A percentile compares a stretch with the other conserved stretches of the same genome.
Conservation (phyloP, 1,140 invertebrate genomes). For the Lethrus apterus region DNA sequence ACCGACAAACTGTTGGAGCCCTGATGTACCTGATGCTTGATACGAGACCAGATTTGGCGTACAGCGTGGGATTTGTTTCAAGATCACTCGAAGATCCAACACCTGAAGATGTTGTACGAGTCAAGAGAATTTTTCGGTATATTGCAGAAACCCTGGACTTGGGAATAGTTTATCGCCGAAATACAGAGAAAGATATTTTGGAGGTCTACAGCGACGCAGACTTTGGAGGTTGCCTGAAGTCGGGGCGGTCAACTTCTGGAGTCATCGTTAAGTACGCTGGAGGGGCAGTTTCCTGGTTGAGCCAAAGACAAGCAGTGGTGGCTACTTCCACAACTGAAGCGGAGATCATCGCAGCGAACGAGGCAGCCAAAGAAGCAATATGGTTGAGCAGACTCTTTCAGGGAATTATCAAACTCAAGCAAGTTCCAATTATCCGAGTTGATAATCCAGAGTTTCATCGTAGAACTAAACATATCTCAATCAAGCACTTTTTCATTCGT, state of each 20-base stretch:
- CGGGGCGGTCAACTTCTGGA: not conserved
- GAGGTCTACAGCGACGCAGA: conserved; percentile 38
- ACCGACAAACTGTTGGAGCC: too few relatives aligned
- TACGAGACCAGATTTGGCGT: conserved; percentile 39
- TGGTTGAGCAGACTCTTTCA: conserved; percentile 33
- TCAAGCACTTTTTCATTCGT: conserved; percentile 37
- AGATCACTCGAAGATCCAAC: conserved; percentile 38
- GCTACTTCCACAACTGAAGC: conserved; percentile 41
- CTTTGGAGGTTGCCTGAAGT: conserved; percentile 33
- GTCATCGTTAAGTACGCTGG: conserved; percentile 8
- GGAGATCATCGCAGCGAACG: conserved; percentile 41
- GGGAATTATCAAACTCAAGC: conserved; percentile 19
- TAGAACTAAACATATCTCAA: conserved; percentile 40
- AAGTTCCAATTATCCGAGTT: conserved; percentile 20
- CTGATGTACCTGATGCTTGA: too few relatives aligned
- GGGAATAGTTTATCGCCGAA: conserved; percentile 28
- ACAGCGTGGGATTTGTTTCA: conserved; percentile 31
- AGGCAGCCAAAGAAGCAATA: conserved; percentile 38
- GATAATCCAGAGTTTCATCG: conserved; percentile 38
- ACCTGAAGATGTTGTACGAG: conserved; percentile 27
- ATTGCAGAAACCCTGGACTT: conserved; percentile 30
- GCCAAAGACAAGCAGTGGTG: conserved; percentile 9
- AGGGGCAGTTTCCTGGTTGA: conserved; percentile 10
- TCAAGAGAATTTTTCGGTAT: conserved; percentile 37
- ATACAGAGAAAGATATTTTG: conserved; percentile 17